These are phyloP conservation scores for Chrysopilus asiliformis DNA, from an alignment of 2,888 invertebrate species.

Conservation along the genomic window DNA sequence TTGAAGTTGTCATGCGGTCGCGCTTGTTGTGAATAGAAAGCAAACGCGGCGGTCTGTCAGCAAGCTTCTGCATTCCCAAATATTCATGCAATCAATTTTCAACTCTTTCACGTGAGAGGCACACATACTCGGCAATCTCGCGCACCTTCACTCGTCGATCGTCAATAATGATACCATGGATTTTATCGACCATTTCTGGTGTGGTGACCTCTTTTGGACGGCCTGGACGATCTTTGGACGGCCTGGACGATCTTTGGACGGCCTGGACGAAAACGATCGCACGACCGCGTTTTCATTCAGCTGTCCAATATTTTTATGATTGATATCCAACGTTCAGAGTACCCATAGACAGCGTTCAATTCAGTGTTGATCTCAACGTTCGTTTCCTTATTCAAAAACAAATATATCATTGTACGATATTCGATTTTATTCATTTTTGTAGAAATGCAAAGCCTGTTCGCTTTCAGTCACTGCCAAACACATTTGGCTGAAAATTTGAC, in stretches of 20 bases:
- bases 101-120: background rate
- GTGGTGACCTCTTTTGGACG: background rate
- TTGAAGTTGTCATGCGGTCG: background rate
- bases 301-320: conserved; percentile 5
- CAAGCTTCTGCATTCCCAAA: background rate
- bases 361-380: background rate
- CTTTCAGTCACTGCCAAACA: background rate
- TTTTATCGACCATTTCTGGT: background rate
- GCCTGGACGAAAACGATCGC: background rate
- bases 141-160: background rate
- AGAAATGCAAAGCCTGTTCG: background rate
- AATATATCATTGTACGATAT: background rate
- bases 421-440: background rate
- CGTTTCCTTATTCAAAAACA: conserved; percentile 4
- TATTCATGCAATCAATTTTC: background rate
- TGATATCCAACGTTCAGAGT: background rate
- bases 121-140: background rate
- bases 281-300: conserved; percentile 3
- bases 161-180: background rate
- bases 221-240: conserved; percentile 1
- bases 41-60: background rate
- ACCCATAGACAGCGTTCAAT: too few relatives aligned
- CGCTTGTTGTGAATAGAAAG: background rate
- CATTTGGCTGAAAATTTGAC: background rate
- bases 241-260: conserved; percentile 1